Evolutionary conservation across 2,797 vertebrate species (phyloP).

Genomic region (Pipistrellus pipistrellus): DNA sequence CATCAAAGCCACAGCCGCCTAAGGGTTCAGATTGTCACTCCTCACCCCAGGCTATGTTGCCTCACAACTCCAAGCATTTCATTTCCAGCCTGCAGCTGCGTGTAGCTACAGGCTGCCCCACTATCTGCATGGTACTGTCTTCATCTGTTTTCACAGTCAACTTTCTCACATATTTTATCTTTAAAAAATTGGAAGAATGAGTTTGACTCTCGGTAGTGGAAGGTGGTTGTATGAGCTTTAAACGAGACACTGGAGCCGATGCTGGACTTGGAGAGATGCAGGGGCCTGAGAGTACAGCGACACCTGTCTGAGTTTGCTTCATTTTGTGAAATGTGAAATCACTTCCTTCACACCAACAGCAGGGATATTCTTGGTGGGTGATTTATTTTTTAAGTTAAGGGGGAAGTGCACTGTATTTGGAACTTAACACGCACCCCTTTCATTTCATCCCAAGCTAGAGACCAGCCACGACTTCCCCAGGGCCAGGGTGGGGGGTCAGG

Average conservation of each 20-base stretch:
- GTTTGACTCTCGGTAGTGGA: neutral
- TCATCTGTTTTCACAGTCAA: neutral
- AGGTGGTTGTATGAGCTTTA: conserved; percentile 8
- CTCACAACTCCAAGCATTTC: neutral
- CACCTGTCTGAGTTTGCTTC: conserved; percentile 29
- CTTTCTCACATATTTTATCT: conserved; percentile 15
- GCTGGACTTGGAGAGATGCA: conserved; percentile 48
- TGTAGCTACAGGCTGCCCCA: no score
- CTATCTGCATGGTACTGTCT: no score
- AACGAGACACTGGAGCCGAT: neutral
- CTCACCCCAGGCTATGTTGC: neutral
- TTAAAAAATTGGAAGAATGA: neutral
- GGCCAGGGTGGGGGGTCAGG: accelerated
- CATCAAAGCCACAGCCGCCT: neutral
- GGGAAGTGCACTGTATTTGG: neutral
- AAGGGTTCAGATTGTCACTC: neutral
- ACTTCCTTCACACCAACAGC: conserved; percentile 20
- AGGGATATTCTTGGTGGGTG: conserved; percentile 15
- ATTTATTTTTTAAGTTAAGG: conserved; percentile 23
- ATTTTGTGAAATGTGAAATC: conserved; percentile 67
- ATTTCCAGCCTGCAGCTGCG: accelerated
- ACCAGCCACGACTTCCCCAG: accelerated
- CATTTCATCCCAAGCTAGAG: neutral
- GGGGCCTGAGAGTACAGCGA: neutral
- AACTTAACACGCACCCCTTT: accelerated